Evolutionary conservation across 2,797 vertebrate genomes (phyloP).

Genomic region (Enteromius mattozi): DNA sequence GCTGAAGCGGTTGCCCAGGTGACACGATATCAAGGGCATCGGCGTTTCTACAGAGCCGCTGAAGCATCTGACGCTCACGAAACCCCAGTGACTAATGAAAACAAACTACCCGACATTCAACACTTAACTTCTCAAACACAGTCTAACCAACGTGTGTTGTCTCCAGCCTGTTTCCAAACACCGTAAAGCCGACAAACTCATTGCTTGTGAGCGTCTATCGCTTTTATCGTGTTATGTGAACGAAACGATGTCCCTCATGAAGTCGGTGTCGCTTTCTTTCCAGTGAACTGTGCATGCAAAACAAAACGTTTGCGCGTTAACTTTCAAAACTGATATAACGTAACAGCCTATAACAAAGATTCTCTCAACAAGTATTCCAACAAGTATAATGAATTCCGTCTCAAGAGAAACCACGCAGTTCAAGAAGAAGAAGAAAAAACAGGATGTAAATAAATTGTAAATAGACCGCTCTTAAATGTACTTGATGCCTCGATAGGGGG

Average conservation of each 20-base stretch:
- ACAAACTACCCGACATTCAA: neutral
- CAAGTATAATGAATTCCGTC: slow-evolving; percentile 6
- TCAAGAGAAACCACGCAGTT: neutral
- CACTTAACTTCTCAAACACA: neutral
- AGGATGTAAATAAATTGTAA: neutral
- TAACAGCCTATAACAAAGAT: slow-evolving; percentile 7
- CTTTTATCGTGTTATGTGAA: neutral
- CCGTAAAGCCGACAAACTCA: neutral
- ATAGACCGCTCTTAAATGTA: neutral
- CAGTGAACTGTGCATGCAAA: neutral
- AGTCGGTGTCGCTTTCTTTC: neutral
- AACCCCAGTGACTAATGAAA: neutral
- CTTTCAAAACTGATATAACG: slow-evolving; percentile 29
- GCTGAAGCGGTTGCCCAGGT: slow-evolving; percentile 72
- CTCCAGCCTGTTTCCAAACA: neutral
- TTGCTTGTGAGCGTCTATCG: neutral
- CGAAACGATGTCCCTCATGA: neutral
- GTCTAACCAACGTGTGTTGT: neutral
- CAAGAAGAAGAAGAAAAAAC: neutral
- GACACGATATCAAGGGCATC: slow-evolving; percentile 65
- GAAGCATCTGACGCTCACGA: slow-evolving; percentile 19
- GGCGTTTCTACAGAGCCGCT: slow-evolving; percentile 36
- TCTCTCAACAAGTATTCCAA: slow-evolving; percentile 48
- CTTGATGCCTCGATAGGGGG: slow-evolving; percentile 17
- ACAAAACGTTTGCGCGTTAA: slow-evolving; percentile 7